A percentile compares a stretch with the other conserved stretches of the same genome.
Conservation (phyloP, 2,888 invertebrate species). For the Abscondita cerata region DNA sequence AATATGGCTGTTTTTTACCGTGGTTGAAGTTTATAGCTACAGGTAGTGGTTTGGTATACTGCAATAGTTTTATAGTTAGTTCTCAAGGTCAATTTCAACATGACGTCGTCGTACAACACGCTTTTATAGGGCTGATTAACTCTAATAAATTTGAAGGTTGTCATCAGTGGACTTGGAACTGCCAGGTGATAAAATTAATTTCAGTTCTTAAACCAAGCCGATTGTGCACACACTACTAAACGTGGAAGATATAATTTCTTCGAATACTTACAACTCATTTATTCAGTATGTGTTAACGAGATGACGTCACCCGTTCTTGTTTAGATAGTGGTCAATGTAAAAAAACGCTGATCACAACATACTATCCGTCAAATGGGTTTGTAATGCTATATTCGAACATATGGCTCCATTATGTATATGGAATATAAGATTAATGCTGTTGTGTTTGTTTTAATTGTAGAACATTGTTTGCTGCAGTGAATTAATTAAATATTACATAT, state of each 20-base stretch:
- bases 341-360: conserved; percentile 17
- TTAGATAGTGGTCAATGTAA: conserved; percentile 10
- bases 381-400: conserved; percentile 22
- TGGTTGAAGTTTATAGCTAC: conserved; percentile 33
- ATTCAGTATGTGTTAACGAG: conserved; percentile 15
- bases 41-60: conserved; percentile 36
- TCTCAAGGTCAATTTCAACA: conserved; percentile 46
- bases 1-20: conserved; percentile 23
- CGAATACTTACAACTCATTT: background rate
- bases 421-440: conserved; percentile 7
- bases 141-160: conserved; percentile 48
- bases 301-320: conserved; percentile 25
- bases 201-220: too few species aligned
- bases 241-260: too few species aligned
- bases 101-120: conserved; percentile 40
- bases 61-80: conserved; percentile 43
- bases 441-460: conserved; percentile 12
- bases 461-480: conserved; percentile 24
- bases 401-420: conserved; percentile 20
- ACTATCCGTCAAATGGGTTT: conserved; percentile 15
- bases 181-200: background rate
- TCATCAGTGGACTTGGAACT: conserved; percentile 44
- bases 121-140: conserved; percentile 49
- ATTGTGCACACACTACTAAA: conserved; percentile 10
- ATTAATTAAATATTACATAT: conserved; percentile 8